Evolutionary conservation across 2,797 vertebrate genomes (phyloP).

Genomic region (Triplophysa yarkandensis): DNA sequence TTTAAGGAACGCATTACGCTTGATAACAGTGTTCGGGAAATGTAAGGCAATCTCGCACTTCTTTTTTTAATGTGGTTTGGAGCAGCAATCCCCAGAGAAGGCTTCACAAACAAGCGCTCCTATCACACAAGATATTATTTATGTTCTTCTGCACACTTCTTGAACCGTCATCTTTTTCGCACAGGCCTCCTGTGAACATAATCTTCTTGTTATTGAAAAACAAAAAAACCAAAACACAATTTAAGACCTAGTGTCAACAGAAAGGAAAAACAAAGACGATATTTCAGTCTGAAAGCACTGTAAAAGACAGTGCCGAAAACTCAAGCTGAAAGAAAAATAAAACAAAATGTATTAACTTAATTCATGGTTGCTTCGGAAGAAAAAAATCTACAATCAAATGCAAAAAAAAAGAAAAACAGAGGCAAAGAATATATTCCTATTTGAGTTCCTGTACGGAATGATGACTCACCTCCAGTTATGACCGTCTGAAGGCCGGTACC

Average conservation of each 20-base stretch:
- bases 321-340: not conserved
- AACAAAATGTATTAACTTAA: conserved; percentile 13
- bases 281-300: conserved; percentile 20
- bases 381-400: conserved; percentile 20
- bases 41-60: conserved; percentile 9
- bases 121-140: conserved; percentile 33
- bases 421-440: not conserved
- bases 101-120: conserved; percentile 27
- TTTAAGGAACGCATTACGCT: conserved; percentile 14
- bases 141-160: conserved; percentile 5
- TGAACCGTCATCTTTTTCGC: not conserved
- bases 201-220: conserved; percentile 27
- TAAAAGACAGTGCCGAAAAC: conserved; percentile 4
- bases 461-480: conserved; percentile 87
- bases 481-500: conserved; percentile 95
- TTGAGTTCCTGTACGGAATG: not conserved
- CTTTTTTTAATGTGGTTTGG: conserved; percentile 18
- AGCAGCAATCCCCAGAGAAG: conserved; percentile 33
- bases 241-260: conserved; percentile 10
- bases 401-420: not conserved
- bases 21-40: conserved; percentile 15
- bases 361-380: conserved; percentile 2
- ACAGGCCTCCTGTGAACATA: not conserved
- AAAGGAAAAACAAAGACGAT: not conserved
- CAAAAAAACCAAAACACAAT: conserved; percentile 1